Evolutionary conservation across 2,113 vertebrate species (phyloP).

Genomic region (Sisor rabdophorus): DNA sequence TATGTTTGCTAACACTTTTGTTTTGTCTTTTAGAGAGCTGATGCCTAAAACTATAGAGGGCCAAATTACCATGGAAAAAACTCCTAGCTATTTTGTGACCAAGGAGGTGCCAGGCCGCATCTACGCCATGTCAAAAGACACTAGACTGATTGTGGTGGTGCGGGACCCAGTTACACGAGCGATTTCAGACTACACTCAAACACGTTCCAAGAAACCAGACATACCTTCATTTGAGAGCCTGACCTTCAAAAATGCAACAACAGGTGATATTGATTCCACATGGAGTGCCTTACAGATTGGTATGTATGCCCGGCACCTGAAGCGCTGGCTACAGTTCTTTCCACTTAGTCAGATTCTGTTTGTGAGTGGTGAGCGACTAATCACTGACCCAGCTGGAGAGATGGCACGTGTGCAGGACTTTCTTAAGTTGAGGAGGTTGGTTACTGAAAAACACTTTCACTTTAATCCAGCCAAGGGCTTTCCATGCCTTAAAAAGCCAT

Average conservation of each 20-base stretch:
- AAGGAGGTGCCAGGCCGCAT: constrained; percentile 86
- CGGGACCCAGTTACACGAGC: constrained; percentile 88
- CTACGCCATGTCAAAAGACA: constrained; percentile 84
- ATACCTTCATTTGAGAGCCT: constrained; percentile 89
- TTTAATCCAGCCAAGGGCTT: constrained; percentile 97
- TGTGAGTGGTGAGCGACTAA: constrained; percentile 87
- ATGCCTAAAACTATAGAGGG: constrained; percentile 88
- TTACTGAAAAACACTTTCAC: constrained; percentile 90
- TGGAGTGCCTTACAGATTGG: constrained; percentile 96
- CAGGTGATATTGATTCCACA: constrained; percentile 82
- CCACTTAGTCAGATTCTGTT: constrained; percentile 85
- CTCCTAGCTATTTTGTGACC: constrained; percentile 90
- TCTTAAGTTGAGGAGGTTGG: constrained; percentile 82
- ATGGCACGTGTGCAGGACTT: constrained; percentile 90
- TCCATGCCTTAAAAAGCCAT: constrained; percentile 89
- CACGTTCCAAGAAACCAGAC: constrained; percentile 87
- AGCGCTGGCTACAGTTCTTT: constrained; percentile 88
- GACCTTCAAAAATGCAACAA: constrained; percentile 85
- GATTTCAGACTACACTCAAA: constrained; percentile 95
- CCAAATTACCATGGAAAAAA: constrained; percentile 96
- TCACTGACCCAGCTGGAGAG: constrained; percentile 85
- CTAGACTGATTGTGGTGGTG: constrained; percentile 90
- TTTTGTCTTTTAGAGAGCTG: constrained; percentile 69
- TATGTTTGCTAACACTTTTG: constrained; percentile 2
- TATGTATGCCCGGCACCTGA: constrained; percentile 91